Conservation (phyloP, 2,113 vertebrate genomes). For the Rhizomys pruinosus region DNA sequence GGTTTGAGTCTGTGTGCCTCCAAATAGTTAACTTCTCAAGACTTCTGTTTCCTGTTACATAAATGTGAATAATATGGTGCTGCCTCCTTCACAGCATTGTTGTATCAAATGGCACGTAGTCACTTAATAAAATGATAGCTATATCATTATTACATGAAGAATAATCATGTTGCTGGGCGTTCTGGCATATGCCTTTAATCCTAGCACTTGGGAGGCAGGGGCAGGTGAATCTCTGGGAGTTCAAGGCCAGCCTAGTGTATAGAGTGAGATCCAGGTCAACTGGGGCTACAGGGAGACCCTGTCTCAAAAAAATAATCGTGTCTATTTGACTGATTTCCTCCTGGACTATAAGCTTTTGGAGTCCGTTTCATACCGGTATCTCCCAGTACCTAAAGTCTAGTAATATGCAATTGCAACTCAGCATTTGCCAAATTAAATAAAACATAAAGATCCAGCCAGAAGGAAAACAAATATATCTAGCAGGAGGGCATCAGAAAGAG, state of each 20-base stretch:
- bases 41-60: neutral
- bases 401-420: neutral
- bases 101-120: conserved; percentile 3
- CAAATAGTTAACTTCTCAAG: neutral
- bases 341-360: neutral
- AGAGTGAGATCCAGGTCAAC: too few species aligned
- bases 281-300: too few species aligned
- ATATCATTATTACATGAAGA: conserved; percentile 4
- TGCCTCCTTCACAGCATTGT: neutral
- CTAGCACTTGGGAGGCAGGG: too few species aligned
- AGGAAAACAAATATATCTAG: neutral
- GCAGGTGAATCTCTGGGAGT: too few species aligned
- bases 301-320: neutral
- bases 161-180: too few species aligned
- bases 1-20: conserved; percentile 3
- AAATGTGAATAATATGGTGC: neutral
- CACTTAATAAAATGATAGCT: neutral
- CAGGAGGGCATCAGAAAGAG: neutral
- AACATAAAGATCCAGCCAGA: conserved; percentile 5
- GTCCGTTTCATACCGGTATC: neutral
- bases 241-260: too few species aligned
- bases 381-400: neutral
- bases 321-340: neutral
- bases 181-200: too few species aligned
- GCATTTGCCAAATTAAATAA: conserved; percentile 24